Base-by-base conservation (phyloP, 92 coral and sea anemone genomes). In the Porites evermanni region DNA sequence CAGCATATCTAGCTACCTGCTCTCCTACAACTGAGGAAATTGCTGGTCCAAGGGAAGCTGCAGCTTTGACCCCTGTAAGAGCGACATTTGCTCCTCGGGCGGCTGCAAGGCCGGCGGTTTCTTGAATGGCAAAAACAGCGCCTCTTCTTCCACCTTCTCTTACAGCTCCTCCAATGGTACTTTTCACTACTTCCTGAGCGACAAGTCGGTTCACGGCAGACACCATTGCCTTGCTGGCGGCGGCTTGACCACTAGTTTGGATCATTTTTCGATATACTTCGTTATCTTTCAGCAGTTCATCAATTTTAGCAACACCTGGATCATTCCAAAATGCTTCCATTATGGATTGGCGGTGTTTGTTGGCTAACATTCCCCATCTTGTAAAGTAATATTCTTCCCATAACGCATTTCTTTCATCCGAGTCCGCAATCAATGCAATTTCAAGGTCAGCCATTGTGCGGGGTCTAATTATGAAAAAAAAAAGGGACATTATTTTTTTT, bases 261-360 rank as follows among this genome's bases (percentile, higher is more conserved):
- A 76, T 76, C 80, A 76, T 54, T 16, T 58, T 12, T 13, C 12
- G 80, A 56, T 76, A 76, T 21, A 56, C 80, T 21, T 58, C 63
- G 80, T 76, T 21, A 23, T 58, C 80, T n/a, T 76, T 76, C 67
- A 76, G 16, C 80, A 76, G 23, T 59, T 76, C 80, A 26, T 76
- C 68, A 76, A 76, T 54, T 26, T 59, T 76, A 1, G 68, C 44
- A 76, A 59, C 67, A 6, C 67, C 12, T 54, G 80, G 17, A 24
- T 76, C 67, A 17, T 76, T 58, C 80, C 80, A 76, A 58, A 76
- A 76, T 12, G 80, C 67, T 24, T 76, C 14, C 68, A 76, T 56
- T 13, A 56, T 58, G 7, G 52, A 2, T 21, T 76, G 80, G 1
- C 80, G 80, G 6, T 76, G n/a, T 12, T 67, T 38, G 53, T 58